Conservation (phyloP, 2,797 vertebrate genomes). For the Acestrorhynchus altus region DNA sequence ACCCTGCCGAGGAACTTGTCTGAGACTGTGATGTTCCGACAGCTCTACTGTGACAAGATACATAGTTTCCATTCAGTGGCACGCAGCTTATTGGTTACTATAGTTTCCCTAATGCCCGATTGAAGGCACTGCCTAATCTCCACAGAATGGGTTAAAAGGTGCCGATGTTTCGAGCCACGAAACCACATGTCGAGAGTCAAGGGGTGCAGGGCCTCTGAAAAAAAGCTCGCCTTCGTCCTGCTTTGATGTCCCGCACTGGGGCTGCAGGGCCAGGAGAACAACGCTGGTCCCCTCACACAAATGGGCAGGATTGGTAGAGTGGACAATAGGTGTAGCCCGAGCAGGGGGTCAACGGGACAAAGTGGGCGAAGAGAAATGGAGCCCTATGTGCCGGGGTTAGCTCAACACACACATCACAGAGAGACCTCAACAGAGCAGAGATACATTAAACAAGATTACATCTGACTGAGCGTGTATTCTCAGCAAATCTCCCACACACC, state of each 20-base stretch:
- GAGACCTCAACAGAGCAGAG: constrained; percentile 52
- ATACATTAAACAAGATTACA: constrained; percentile 67
- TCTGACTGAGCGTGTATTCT: constrained; percentile 57
- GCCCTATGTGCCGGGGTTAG: constrained; percentile 41
- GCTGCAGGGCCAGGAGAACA: constrained; percentile 81
- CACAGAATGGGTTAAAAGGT: constrained; percentile 99
- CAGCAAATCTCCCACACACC: constrained; percentile 37
- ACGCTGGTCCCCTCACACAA: constrained; percentile 76
- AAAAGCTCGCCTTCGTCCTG: constrained; percentile 80
- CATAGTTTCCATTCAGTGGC: constrained; percentile 99
- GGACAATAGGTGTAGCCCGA: constrained; percentile 81
- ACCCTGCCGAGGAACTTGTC: constrained; percentile 93
- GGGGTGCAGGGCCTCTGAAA: constrained; percentile 89
- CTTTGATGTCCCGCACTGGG: constrained; percentile 87
- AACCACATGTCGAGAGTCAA: constrained; percentile 99
- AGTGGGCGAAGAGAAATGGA: constrained; percentile 62
- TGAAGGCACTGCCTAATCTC: constrained; percentile 96
- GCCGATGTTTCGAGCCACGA: constrained; percentile 94
- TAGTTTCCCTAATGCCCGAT: constrained; percentile 99
- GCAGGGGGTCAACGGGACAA: constrained; percentile 68
- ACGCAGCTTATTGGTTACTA: constrained; percentile 99
- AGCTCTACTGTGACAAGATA: constrained; percentile 98
- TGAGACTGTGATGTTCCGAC: constrained; percentile 87
- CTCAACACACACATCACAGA: constrained; percentile 54
- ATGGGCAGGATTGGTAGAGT: constrained; percentile 68